These are phyloP conservation scores for Bos javanicus DNA, from an alignment of 2,113 vertebrate species.

Conservation along the genomic window DNA sequence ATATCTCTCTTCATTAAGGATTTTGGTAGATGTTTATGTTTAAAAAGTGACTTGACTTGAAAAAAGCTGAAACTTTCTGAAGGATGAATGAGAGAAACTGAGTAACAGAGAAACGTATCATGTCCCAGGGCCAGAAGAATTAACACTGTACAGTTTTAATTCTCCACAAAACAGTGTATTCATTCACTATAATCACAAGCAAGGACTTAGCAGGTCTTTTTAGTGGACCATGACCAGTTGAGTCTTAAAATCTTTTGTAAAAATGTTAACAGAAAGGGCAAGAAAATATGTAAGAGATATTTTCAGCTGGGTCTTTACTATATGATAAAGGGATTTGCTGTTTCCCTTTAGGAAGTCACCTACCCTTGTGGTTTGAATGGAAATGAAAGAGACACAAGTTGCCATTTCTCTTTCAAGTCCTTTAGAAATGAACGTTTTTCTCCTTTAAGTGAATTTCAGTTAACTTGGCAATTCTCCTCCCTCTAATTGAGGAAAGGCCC, in stretches of 20 bases:
- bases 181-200: background rate
- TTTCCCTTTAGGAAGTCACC: background rate
- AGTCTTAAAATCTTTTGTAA: constrained; percentile 4
- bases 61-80: background rate
- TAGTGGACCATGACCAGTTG: background rate
- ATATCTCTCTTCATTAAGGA: background rate
- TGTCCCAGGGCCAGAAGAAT: background rate
- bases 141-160: constrained; percentile 14
- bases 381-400: constrained; percentile 46
- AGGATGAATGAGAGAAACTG: background rate
- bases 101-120: background rate
- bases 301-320: background rate
- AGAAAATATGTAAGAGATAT: background rate
- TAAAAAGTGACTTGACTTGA: constrained; percentile 30
- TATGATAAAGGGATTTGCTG: background rate
- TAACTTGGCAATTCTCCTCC: constrained; percentile 33
- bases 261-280: background rate
- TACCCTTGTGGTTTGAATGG: background rate
- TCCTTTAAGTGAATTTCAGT: constrained; percentile 36
- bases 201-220: background rate
- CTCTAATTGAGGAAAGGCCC: constrained; percentile 36
- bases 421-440: constrained; percentile 36
- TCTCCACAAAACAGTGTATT: background rate
- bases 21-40: background rate
- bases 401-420: background rate